Conservation (phyloP, 2,888 invertebrate genomes). For the Hemaris fuciformis region DNA sequence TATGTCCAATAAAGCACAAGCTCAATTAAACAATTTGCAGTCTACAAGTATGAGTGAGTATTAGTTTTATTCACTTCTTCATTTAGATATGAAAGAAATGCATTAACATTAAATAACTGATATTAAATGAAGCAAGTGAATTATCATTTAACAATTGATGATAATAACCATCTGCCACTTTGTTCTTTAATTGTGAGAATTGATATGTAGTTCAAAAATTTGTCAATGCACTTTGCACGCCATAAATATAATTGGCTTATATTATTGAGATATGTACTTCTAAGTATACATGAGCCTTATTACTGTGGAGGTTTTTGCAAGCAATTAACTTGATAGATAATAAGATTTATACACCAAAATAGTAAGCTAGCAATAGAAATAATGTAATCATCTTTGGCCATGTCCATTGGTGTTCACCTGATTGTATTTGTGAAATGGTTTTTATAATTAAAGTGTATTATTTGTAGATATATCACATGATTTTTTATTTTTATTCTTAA, state of each 20-base stretch:
- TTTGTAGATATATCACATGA: constrained; percentile 28
- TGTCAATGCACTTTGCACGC: too few relatives aligned
- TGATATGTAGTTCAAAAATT: too few relatives aligned
- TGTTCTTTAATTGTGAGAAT: too few relatives aligned
- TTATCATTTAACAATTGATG: neutral
- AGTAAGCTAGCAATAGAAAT: constrained; percentile 7
- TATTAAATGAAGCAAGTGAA: neutral
- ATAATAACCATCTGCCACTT: too few relatives aligned
- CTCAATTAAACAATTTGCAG: neutral
- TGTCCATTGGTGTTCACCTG: constrained; percentile 13
- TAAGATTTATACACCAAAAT: neutral
- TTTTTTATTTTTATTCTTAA: constrained; percentile 16
- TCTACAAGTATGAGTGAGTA: too few relatives aligned
- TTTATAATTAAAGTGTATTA: constrained; percentile 41
- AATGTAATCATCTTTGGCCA: neutral
- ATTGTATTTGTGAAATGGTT: constrained; percentile 30
- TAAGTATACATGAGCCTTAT: neutral
- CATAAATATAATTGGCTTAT: neutral
- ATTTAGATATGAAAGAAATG: neutral
- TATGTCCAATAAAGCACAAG: neutral
- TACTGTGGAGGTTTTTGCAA: neutral
- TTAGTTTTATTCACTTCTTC: neutral
- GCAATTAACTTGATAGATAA: neutral
- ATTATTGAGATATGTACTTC: neutral
- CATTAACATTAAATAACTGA: neutral